A percentile compares a stretch with the other conserved stretches of the same genome.
phyloP scores from a whole-genome alignment of 2,888 invertebrate genomes.

The Chaetogeoica ovagalla region DNA sequence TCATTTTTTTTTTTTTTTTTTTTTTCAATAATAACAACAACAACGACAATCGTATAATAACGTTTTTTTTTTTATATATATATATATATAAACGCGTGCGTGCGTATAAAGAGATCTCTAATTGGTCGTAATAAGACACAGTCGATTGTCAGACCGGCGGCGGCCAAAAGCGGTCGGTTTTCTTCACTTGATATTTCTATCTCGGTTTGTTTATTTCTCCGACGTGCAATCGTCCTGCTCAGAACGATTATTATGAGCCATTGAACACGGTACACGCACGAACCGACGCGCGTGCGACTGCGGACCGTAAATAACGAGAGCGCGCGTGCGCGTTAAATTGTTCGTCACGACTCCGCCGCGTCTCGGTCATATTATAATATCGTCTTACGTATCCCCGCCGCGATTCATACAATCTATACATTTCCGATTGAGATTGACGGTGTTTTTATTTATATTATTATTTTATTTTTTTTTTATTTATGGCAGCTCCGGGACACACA shows the following conservation, averaged over 20 bases:
- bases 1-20: too few relatives aligned
- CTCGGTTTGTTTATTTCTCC: conserved; percentile 20
- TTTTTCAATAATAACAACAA: too few relatives aligned
- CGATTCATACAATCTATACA: too few relatives aligned
- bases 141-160: neutral
- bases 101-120: conserved; percentile 35
- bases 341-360: conserved; percentile 13
- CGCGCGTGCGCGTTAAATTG: conserved; percentile 38
- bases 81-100: neutral
- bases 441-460: too few relatives aligned
- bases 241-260: conserved; percentile 3
- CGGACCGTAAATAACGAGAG: conserved; percentile 29
- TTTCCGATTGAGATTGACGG: too few relatives aligned
- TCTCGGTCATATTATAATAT: conserved; percentile 23
- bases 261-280: neutral
- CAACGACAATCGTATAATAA: conserved; percentile 16
- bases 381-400: neutral
- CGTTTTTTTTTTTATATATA: neutral
- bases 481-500: too few relatives aligned
- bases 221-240: neutral
- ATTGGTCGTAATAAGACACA: conserved; percentile 41
- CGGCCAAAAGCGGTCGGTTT: too few relatives aligned
- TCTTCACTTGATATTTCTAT: neutral
- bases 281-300: neutral
- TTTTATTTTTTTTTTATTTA: too few relatives aligned